Base-by-base conservation (phyloP, 2,797 vertebrate species). In the Gymnopithys bicolor region DNA sequence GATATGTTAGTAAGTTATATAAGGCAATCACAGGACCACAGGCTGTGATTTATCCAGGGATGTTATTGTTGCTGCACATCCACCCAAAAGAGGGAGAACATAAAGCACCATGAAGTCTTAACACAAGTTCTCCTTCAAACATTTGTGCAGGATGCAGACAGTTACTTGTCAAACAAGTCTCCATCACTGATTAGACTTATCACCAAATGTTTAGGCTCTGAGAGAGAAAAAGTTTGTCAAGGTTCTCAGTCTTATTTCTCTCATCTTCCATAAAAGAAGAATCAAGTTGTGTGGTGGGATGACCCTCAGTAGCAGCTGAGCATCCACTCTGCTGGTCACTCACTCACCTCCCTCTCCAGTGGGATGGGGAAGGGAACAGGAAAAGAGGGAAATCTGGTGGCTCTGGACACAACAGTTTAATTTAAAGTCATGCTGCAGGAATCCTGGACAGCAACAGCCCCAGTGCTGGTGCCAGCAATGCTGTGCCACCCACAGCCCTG, bases 391-490 rank as follows among this genome's bases (percentile, higher is more conserved):
- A 35, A 55, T 41, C 9, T 28, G 13, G 2, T 33, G 28, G 48
- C 13, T 35, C 4, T 28, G 33, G 21, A 9, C 19, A 13, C 6
- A 24, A 5, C 0, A 33, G 75, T 33, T 46, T 39, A 43, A 5
- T 4, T 41, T 43, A 17, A 12, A 35, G 24, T 2, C 24, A 11
- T 28, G 74, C 75, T 45, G 48, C 25, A 35, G 64, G 7, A 33
- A 52, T 21, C 19, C 56, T 55, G 58, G 8, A 43, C 41, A 37
- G 76, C 51, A 41, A 10, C 4, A 79, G 67, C 32, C 51, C 21
- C 12, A 2, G 1, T 4, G 33, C 0, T 37, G 73, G 32, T n/a
- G 28, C 25, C 15, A 58, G 41, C 41, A 64, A 5, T 5, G 27
- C 43, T 60, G 13, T 37, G 64, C 58, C 22, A 7, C 16, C 69